A percentile compares a stretch with the other conserved stretches of the same genome.
These are phyloP conservation scores for Dendroctonus ponderosae DNA, from an alignment of 1,140 invertebrate species.

Conservation along the genomic window DNA sequence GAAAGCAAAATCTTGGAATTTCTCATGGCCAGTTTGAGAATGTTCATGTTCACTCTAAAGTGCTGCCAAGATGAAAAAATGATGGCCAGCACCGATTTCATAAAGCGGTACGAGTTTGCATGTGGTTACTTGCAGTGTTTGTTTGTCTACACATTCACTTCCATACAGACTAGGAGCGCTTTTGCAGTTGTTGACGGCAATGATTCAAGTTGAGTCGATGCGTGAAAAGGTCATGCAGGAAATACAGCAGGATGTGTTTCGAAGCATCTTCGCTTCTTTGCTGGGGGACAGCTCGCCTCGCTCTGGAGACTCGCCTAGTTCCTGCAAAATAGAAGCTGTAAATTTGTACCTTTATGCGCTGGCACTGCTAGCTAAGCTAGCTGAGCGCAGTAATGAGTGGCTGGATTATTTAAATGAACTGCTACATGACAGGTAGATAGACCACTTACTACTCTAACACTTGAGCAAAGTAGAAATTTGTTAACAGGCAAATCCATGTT, in stretches of 20 bases:
- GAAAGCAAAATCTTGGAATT: constrained; percentile 36
- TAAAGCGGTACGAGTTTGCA: constrained; percentile 30
- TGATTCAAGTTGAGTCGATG: constrained; percentile 49
- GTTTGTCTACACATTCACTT: not conserved
- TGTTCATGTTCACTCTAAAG: constrained; percentile 41
- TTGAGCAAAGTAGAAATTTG: not conserved
- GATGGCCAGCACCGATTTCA: constrained; percentile 35
- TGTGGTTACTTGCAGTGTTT: not conserved
- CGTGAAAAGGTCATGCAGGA: constrained; percentile 41
- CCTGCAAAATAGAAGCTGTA: constrained; percentile 35
- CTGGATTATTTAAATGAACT: constrained; percentile 21
- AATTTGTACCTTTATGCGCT: constrained; percentile 53
- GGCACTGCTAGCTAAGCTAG: constrained; percentile 52
- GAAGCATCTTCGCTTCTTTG: constrained; percentile 38
- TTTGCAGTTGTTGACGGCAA: constrained; percentile 54
- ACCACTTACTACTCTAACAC: not conserved
- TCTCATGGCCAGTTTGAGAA: constrained; percentile 35
- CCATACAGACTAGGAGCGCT: constrained; percentile 44
- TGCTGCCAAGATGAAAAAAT: constrained; percentile 33
- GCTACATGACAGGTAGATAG: constrained; percentile 18
- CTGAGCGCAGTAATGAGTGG: constrained; percentile 52
- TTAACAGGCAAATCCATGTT: constrained; percentile 53
- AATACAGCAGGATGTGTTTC: constrained; percentile 31
- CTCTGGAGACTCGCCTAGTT: constrained; percentile 12
- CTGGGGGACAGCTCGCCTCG: constrained; percentile 35